phyloP scores from a whole-genome alignment of 2,797 vertebrate genomes.

The Poecilia velifera region DNA sequence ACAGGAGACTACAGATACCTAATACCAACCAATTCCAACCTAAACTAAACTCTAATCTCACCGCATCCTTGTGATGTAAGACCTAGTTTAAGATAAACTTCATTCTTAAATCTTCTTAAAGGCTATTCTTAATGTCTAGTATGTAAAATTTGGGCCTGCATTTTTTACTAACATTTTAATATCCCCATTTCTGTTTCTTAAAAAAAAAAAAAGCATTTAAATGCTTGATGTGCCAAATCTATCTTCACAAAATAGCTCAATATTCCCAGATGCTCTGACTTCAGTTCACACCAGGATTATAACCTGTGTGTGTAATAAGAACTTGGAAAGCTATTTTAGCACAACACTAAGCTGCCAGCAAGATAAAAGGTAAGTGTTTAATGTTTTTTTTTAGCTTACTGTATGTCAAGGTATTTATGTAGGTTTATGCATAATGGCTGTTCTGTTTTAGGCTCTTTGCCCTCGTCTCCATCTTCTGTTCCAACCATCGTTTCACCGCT shows the following conservation, averaged over 20 bases:
- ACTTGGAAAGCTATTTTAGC: not conserved
- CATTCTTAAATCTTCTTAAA: not conserved
- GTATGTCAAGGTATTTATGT: not conserved
- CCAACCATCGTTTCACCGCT: not conserved
- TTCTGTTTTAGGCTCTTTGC: not conserved
- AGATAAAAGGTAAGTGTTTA: not conserved
- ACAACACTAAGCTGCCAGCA: not conserved
- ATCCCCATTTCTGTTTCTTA: not conserved
- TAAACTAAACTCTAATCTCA: not conserved
- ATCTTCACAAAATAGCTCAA: not conserved
- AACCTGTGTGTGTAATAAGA: not conserved
- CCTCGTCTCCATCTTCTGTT: not conserved
- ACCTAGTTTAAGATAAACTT: not conserved
- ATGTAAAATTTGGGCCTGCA: not conserved
- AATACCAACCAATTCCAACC: not conserved
- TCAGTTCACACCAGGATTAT: not conserved
- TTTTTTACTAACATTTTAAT: not conserved
- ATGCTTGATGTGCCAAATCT: not conserved
- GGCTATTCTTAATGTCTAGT: not conserved
- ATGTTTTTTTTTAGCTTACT: not conserved
- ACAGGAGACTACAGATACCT: not conserved
- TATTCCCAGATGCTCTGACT: not conserved
- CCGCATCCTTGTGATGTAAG: not conserved
- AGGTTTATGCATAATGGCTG: not conserved
- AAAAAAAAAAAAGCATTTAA: not conserved